Evolutionary conservation across 1,140 invertebrate genomes (phyloP).

Genomic region (Brachionus calyciflorus): DNA sequence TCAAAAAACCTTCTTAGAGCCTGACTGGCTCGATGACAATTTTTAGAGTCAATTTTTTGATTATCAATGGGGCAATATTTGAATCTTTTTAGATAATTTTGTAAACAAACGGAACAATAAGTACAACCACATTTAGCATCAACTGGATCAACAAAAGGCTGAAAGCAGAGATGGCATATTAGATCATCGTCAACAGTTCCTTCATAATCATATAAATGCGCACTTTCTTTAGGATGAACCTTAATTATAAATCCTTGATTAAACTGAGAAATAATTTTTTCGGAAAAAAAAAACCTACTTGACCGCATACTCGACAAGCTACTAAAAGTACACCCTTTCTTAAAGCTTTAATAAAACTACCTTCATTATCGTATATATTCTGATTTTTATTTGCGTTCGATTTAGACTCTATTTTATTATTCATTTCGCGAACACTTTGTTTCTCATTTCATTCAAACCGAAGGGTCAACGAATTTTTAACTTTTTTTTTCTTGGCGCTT

Average conservation of each 20-base stretch:
- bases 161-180: slow-evolving; percentile 63
- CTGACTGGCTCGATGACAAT: slow-evolving; percentile 58
- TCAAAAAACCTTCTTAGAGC: slow-evolving; percentile 56
- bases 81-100: slow-evolving; percentile 59
- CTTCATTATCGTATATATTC: slow-evolving; percentile 26
- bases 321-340: slow-evolving; percentile 36
- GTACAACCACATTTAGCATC: slow-evolving; percentile 65
- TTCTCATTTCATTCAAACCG: no score
- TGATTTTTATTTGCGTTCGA: neutral
- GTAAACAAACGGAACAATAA: slow-evolving; percentile 61
- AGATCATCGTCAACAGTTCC: slow-evolving; percentile 64
- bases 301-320: slow-evolving; percentile 39
- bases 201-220: slow-evolving; percentile 63
- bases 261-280: neutral
- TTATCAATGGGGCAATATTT: slow-evolving; percentile 59
- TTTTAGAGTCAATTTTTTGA: slow-evolving; percentile 51
- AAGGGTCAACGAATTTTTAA: no score
- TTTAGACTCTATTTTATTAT: neutral
- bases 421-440: slow-evolving; percentile 1
- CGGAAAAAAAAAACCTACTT: neutral
- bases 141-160: slow-evolving; percentile 54
- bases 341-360: slow-evolving; percentile 16
- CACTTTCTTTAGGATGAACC: slow-evolving; percentile 60
- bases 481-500: no score
- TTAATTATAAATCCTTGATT: slow-evolving; percentile 50